Evolutionary conservation across 1,140 invertebrate species (phyloP), one percentile per base, ranked within the genome.

Genomic region (Apis cerana): DNA sequence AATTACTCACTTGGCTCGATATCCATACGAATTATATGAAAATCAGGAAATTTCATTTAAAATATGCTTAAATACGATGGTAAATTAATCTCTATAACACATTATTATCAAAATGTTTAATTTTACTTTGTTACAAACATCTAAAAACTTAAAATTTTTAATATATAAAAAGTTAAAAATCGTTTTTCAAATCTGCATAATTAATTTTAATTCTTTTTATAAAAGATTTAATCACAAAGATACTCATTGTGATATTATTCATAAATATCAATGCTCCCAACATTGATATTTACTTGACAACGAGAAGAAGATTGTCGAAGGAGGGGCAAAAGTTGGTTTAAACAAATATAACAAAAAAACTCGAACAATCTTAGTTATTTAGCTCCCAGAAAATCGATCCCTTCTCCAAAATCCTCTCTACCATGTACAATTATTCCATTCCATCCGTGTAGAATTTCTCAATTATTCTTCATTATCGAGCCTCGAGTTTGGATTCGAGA

Each of bases 381-480:
- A 17, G 11, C n/a, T 59, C 10, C 48, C n/a, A 52, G 48, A 54
- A 43, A 43, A 27, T 19, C 10, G 8, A 23, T 17, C 1, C 5
- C 8, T 10, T 56, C 5, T 54, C 2, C 52, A 27, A 62, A 56
- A 56, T 21, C 23, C 7, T 33, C 12, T 72, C 52, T 27, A 72
- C 50, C 70, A 19, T 72, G 17, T 33, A 56, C 48, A 56, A 71
- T 72, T 72, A 72, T 56, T 72, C 70, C 71, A 74, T 23, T 54
- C 33, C 69, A 59, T 13, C 33, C 15, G 21, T 2, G 21, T 59
- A 12, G 19, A 43, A 74, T 74, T 58, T 27, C 50, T 54, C 69
- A 71, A 54, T 54, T 54, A 54, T 71, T n/a, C 71, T 59, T 74
- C 71, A 74, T 59, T 74, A 59, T 59, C 54, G 54, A n/a, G 71